These are phyloP conservation scores for Burhinus bistriatus DNA, from an alignment of 2,113 vertebrate species.

Conservation along the genomic window DNA sequence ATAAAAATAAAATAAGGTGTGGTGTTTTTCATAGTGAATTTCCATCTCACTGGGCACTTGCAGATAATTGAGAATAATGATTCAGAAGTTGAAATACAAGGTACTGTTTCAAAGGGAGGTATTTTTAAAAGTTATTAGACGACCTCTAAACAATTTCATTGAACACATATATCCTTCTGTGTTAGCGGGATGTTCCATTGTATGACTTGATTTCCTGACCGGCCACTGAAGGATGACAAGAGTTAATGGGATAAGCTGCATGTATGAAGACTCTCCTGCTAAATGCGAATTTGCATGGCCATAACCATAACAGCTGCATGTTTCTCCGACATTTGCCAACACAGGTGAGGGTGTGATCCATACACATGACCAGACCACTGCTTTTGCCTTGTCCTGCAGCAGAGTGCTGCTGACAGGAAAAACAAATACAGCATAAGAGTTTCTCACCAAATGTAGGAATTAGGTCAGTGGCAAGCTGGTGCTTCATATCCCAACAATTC, in stretches of 20 bases:
- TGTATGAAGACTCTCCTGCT: neutral
- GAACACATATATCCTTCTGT: neutral
- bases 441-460: neutral
- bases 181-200: neutral
- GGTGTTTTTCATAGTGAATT: slow-evolving; percentile 38
- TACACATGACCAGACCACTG: neutral
- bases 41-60: neutral
- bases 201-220: neutral
- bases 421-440: neutral
- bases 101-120: neutral
- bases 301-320: neutral
- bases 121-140: neutral
- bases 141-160: neutral
- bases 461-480: neutral
- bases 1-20: slow-evolving; percentile 14
- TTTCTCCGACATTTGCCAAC: neutral
- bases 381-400: neutral
- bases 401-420: neutral
- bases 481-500: neutral
- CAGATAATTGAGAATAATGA: neutral
- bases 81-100: neutral
- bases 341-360: neutral
- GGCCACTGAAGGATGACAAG: neutral
- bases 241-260: neutral
- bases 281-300: neutral